Base-by-base conservation (phyloP, 2,888 invertebrate genomes). In the Saturnia pavonia region DNA sequence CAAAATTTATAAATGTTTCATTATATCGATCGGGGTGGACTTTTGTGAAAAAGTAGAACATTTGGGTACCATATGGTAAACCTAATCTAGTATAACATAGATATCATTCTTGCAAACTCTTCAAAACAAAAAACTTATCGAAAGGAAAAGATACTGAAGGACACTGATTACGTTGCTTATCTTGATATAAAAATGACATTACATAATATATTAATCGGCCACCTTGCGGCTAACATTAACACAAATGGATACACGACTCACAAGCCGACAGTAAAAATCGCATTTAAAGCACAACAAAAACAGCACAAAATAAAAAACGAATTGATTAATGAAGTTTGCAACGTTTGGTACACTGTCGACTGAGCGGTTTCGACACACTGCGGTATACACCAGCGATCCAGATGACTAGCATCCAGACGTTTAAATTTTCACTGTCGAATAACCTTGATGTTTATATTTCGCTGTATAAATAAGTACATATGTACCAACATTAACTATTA, bases 171-270 rank as follows among this genome's bases (percentile, higher is more conserved):
- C 63, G 16, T 48, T 67, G 12, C 54, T 34, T 86, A 84, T 84
- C 25, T 25, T 57, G 40, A 65, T 65, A 40, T 40, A 65, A 82
- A 87, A 90, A 88, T 88, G 89, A 90, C 90, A 91, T 88, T 90
- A 89, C 85, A 90, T 88, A n/a, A n/a, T n/a, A 87, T 88, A 88
- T 86, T 82, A 81, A 77, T 60, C 84, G 87, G 85, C 91, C 92
- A 91, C 90, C 91, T 91, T 91, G 91, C 82, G 85, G 85, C 83
- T 80, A 84, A 87, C 91, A 91, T 92, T 91, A 92, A 82, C 86
- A 84, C 88, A 88, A 90, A 91, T 89, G 90, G 87, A 88, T 81
- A 84, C 88, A 85, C 85, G 82, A 84, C 77, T 85, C 84, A 85
- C 81, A 81, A 81, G 80, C 82, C 82, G 81, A 89, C 88, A 92